Conservation (phyloP, 2,113 vertebrate genomes). For the Gasterosteus aculeatus region DNA sequence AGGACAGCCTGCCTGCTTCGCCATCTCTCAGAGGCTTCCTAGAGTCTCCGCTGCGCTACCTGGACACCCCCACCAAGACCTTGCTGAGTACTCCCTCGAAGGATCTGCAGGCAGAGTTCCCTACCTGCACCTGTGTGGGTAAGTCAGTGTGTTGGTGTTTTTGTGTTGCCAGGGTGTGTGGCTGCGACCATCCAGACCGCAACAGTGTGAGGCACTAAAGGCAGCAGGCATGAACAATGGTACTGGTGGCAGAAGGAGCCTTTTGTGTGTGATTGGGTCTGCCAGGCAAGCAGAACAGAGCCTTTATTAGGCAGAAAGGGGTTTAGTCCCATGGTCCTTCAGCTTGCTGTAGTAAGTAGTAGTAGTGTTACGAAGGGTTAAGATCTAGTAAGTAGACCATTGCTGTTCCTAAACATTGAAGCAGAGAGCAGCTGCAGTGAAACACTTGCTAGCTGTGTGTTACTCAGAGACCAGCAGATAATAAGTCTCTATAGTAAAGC, state of each 20-base stretch:
- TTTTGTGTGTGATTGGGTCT: constrained; percentile 71
- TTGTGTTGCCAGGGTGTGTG: constrained; percentile 54
- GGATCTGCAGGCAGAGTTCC: constrained; percentile 89
- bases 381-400: constrained; percentile 10
- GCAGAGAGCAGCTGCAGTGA: constrained; percentile 39
- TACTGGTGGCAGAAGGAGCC: constrained; percentile 67
- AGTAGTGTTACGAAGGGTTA: constrained; percentile 27
- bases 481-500: constrained; percentile 11
- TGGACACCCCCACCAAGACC: constrained; percentile 94
- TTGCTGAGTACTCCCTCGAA: constrained; percentile 94
- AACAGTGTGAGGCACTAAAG: constrained; percentile 63
- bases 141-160: constrained; percentile 71
- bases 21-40: constrained; percentile 94
- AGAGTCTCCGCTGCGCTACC: constrained; percentile 94
- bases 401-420: constrained; percentile 33
- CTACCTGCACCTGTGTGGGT: constrained; percentile 95
- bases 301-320: constrained; percentile 57
- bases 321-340: constrained; percentile 19
- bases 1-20: constrained; percentile 86
- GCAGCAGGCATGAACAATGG: constrained; percentile 68
- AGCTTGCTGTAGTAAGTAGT: background rate
- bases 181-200: constrained; percentile 56
- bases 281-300: constrained; percentile 60
- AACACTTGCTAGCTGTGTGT: constrained; percentile 37
- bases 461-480: constrained; percentile 25